Conservation (phyloP, 1,140 invertebrate genomes). For the Papilio helenus region DNA sequence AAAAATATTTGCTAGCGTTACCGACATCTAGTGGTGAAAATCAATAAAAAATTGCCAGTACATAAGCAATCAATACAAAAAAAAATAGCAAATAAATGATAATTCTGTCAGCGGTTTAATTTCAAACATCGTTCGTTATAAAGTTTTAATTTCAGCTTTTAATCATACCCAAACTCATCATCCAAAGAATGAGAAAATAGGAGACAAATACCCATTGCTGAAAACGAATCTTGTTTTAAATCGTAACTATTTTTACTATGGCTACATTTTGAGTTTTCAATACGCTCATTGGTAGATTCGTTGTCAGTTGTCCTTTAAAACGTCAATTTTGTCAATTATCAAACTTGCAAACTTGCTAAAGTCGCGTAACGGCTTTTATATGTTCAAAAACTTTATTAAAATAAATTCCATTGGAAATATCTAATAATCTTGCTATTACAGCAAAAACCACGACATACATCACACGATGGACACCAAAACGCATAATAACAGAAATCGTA, state of each 20-base stretch:
- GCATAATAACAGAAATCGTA: slow-evolving; percentile 57
- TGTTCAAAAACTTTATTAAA: not conserved
- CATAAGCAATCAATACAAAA: no score
- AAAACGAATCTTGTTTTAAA: not conserved
- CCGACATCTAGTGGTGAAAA: no score
- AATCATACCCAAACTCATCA: not conserved
- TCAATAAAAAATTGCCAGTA: no score
- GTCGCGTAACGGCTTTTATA: slow-evolving; percentile 1
- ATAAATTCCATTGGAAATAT: not conserved
- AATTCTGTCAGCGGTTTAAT: no score
- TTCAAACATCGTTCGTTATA: no score
- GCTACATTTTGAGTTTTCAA: not conserved
- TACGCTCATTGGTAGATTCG: not conserved
- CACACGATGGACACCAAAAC: slow-evolving; percentile 57
- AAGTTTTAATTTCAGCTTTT: no score
- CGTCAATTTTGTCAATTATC: not conserved
- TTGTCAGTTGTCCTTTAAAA: not conserved
- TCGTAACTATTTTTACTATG: not conserved
- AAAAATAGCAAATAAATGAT: no score
- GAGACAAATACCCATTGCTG: not conserved
- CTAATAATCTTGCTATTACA: not conserved
- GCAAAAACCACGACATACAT: not conserved
- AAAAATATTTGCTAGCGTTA: no score
- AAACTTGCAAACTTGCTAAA: not conserved
- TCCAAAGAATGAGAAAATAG: not conserved